phyloP scores from a whole-genome alignment of 2,113 vertebrate species.

The Vanacampus margaritifer region DNA sequence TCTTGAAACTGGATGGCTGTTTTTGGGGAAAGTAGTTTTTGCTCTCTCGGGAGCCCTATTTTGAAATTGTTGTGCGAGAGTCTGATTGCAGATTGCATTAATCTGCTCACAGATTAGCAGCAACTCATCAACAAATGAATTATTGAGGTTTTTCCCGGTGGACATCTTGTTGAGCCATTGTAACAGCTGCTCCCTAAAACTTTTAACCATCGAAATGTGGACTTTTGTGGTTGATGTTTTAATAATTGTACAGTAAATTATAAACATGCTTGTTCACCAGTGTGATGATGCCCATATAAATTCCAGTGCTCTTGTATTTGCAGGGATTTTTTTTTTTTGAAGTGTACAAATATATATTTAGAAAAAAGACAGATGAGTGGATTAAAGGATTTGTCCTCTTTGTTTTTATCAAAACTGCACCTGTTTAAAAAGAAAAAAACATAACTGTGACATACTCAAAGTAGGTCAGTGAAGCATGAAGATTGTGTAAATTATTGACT shows the following conservation, averaged over 20 bases:
- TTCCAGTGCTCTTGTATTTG: neutral
- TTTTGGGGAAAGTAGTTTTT: slow-evolving; percentile 9
- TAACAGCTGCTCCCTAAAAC: neutral
- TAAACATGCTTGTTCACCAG: neutral
- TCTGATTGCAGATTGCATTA: slow-evolving; percentile 52
- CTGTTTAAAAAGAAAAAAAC: slow-evolving; percentile 19
- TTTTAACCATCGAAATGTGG: neutral
- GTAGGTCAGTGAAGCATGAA: neutral
- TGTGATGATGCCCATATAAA: neutral
- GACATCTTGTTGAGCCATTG: slow-evolving; percentile 24
- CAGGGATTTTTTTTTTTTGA: too few relatives aligned
- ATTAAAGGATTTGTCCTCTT: slow-evolving; percentile 58
- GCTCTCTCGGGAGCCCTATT: slow-evolving; percentile 20
- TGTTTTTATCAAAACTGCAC: slow-evolving; percentile 22
- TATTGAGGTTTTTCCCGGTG: slow-evolving; percentile 47
- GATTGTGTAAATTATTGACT: neutral
- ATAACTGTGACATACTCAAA: slow-evolving; percentile 7
- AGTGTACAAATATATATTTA: slow-evolving; percentile 32
- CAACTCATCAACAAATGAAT: slow-evolving; percentile 57
- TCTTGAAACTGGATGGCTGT: neutral
- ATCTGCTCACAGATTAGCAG: slow-evolving; percentile 57
- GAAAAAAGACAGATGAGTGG: slow-evolving; percentile 46
- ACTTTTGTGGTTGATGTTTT: neutral
- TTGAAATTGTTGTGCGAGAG: slow-evolving; percentile 46
- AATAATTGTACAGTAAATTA: neutral